phyloP scores from a whole-genome alignment of 2,888 invertebrate species.

The Mechanitis mazaeus region DNA sequence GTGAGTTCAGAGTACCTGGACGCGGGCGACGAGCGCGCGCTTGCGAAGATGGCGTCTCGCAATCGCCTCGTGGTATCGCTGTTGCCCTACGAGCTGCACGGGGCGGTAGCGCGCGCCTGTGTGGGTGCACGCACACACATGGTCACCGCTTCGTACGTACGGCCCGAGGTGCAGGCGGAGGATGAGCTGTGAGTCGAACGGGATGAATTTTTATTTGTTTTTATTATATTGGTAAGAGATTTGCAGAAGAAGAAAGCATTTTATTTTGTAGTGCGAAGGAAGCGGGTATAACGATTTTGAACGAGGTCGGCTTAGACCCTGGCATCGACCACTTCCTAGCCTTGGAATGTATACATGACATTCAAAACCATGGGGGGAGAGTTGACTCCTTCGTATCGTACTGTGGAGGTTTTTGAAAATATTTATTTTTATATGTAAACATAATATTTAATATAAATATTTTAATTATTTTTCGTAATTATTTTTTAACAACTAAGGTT shows the following conservation, averaged over 20 bases:
- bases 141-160: conserved; percentile 97
- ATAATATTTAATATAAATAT: background rate
- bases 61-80: conserved; percentile 90
- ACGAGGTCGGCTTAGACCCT: conserved; percentile 98
- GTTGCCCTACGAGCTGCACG: conserved; percentile 93
- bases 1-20: conserved; percentile 89
- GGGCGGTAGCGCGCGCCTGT: conserved; percentile 89
- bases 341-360: conserved; percentile 96
- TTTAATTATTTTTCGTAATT: background rate
- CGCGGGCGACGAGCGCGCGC: conserved; percentile 83
- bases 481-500: conserved; percentile 65
- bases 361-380: conserved; percentile 91
- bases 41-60: conserved; percentile 82
- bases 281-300: conserved; percentile 94
- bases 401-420: conserved; percentile 83
- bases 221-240: no score
- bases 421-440: background rate
- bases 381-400: conserved; percentile 97
- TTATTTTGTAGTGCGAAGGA: conserved; percentile 82
- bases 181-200: conserved; percentile 80
- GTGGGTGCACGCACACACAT: conserved; percentile 91
- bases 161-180: conserved; percentile 87
- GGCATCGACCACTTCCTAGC: conserved; percentile 99
- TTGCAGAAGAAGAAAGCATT: no score
- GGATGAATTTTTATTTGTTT: background rate